These are phyloP conservation scores for Antennarius striatus DNA, from an alignment of 2,113 vertebrate genomes.

Conservation along the genomic window DNA sequence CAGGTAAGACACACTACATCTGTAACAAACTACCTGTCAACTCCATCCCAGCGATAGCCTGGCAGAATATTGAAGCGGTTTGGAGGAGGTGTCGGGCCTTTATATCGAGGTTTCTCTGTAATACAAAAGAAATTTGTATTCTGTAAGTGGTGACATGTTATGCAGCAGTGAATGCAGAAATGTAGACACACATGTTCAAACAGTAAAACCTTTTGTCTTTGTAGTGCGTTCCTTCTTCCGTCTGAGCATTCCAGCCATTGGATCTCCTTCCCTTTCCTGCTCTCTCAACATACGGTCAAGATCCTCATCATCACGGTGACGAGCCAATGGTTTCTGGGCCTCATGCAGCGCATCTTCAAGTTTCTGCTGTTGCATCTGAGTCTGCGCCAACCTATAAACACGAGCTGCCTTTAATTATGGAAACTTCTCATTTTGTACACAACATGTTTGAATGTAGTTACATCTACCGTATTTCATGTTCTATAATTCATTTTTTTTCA, in stretches of 20 bases:
- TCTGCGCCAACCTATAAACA: slow-evolving; percentile 84
- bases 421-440: background rate
- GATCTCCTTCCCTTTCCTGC: slow-evolving; percentile 93
- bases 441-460: background rate
- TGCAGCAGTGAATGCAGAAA: background rate
- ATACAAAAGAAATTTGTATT: slow-evolving; percentile 10
- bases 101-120: slow-evolving; percentile 88
- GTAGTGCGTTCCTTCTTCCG: slow-evolving; percentile 85
- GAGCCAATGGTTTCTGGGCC: slow-evolving; percentile 92
- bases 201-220: slow-evolving; percentile 81
- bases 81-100: slow-evolving; percentile 88
- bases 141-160: background rate
- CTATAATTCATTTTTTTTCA: too few relatives aligned
- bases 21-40: slow-evolving; percentile 84
- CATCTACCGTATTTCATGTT: too few relatives aligned
- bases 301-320: slow-evolving; percentile 90
- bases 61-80: slow-evolving; percentile 94
- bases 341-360: slow-evolving; percentile 87
- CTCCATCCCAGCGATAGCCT: slow-evolving; percentile 96
- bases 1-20: background rate
- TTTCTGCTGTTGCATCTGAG: slow-evolving; percentile 88
- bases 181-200: slow-evolving; percentile 3
- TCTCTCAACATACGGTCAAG: slow-evolving; percentile 93
- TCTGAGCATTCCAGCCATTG: slow-evolving; percentile 91
- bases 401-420: background rate